Base-by-base conservation (phyloP, 2,888 invertebrate genomes). In the Choreutis nemorana region DNA sequence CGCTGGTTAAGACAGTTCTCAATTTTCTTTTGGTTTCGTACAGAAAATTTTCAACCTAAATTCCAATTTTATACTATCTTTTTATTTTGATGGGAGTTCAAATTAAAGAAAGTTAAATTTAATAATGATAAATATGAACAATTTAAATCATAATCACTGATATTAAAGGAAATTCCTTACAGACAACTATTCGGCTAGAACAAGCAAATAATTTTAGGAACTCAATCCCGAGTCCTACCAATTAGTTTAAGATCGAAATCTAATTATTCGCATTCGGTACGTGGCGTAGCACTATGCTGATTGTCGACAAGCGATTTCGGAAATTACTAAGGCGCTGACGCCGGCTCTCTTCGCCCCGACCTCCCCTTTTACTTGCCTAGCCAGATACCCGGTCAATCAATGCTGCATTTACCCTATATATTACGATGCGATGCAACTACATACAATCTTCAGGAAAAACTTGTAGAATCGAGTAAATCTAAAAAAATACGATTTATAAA, bases 221-320 rank as follows among this genome's bases (percentile, higher is more conserved):
- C n/a, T n/a, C n/a, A n/a, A n/a, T n/a, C n/a, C n/a, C n/a, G n/a
- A 53, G 24, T 14, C 30, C 45, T 54, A 42, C 50, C 63, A 68
- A 72, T 72, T 71, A 72, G 59, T 64, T 67, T 58, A 62, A 60
- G 62, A 64, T 66, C 62, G 59, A 53, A 61, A 71, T 71, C 65
- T 70, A 71, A 75, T 73, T 73, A 75, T 71, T 68, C 67, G 54
- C 53, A 57, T 64, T 66, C 62, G 54, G 50, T 45, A 50, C 48
- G 46, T 49, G 42, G 62, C 58, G 41, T 67, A 62, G 64, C 72
- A 68, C 66, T 66, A 66, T 56, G 62, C 70, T 61, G 70, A 68
- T 70, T 68, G 75, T 67, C 66, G 72, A 65, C 71, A 58, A 61
- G 64, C 71, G 75, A 73, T 73, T 77, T 77, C 73, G 73, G 77